Base-by-base conservation (phyloP, 23 tunicate genomes). In the Aplidium turbinatum region DNA sequence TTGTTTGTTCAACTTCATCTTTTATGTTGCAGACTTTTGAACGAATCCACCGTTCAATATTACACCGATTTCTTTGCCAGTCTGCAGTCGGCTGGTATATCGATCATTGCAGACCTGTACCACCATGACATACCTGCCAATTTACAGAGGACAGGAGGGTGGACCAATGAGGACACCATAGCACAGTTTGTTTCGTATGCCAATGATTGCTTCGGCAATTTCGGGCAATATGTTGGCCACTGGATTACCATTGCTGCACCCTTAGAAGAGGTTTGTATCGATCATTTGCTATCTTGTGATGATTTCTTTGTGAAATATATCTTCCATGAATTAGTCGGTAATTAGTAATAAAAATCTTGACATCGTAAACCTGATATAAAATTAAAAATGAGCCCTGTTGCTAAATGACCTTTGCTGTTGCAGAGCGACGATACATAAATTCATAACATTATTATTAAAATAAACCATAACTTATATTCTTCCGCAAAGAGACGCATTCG, bases 161-260 rank as follows among this genome's bases (percentile, higher is more conserved):
- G 90, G 90, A 26, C 67, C 7, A 51, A 69, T 24, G 63, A 53
- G 28, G 19, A 20, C 20, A 78, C 73, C 31, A 52, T 78, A 2
- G 77, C 30, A 0, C 77, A 73, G 35, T 90, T 84, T 67, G 52
- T 39, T 24, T 35, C 20, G 26, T 84, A 90, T 38, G 90, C 77
- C 16, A 2, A 25, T 0, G 23, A 25, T n/a, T 76, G 84, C 35
- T 70, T 89, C 62, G 47, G 52, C 21, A 32, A 4, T 21, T 72
- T 68, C 23, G 82, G 64, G 2, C 48, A 42, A 0, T 40, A 48
- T 31, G 87, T 89, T 19, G 78, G 73, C 11, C 73, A 67, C 38
- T 89, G 96, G 96, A 82, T 82, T 24, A 64, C 87, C 2, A 75
- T 82, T 38, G 96, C 87, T 26, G 32, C 79, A 9, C 80, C 88